Conservation (phyloP, 1,140 invertebrate genomes). For the Sitophilus oryzae region DNA sequence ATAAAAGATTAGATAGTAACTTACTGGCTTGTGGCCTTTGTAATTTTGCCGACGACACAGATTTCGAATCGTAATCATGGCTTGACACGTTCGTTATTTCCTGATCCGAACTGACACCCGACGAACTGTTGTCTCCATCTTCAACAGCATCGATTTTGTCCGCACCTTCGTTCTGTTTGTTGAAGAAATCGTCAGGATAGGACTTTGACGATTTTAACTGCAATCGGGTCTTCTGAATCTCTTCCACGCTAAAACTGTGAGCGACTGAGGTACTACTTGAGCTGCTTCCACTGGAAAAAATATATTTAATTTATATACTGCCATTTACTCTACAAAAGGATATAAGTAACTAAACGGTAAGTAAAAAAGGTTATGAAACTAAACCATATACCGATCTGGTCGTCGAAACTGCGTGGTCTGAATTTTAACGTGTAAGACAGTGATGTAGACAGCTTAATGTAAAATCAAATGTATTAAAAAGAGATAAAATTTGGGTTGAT, state of each 20-base stretch:
- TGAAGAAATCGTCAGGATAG: slow-evolving; percentile 70
- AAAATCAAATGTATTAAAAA: too few relatives aligned
- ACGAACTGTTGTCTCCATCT: slow-evolving; percentile 82
- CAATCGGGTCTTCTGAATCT: slow-evolving; percentile 78
- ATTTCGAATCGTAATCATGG: slow-evolving; percentile 34
- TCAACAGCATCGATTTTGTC: slow-evolving; percentile 46
- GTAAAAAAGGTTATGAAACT: too few relatives aligned
- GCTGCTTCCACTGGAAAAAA: slow-evolving; percentile 55
- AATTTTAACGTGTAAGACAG: too few relatives aligned
- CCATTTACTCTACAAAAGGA: not conserved
- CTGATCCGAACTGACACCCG: slow-evolving; percentile 79
- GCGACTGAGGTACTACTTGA: slow-evolving; percentile 68
- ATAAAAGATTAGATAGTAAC: slow-evolving; percentile 1
- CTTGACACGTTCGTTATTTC: slow-evolving; percentile 52
- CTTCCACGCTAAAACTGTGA: slow-evolving; percentile 79
- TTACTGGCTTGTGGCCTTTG: slow-evolving; percentile 36
- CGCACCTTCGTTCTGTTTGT: slow-evolving; percentile 50
- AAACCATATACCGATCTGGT: too few relatives aligned
- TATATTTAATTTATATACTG: slow-evolving; percentile 3
- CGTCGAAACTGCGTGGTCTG: too few relatives aligned
- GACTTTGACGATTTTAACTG: slow-evolving; percentile 78
- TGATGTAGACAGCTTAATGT: too few relatives aligned
- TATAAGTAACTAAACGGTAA: too few relatives aligned
- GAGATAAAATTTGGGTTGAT: too few relatives aligned
- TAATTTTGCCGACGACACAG: slow-evolving; percentile 37